phyloP scores from a whole-genome alignment of 2,888 invertebrate genomes.

The Clusia tigrina region DNA sequence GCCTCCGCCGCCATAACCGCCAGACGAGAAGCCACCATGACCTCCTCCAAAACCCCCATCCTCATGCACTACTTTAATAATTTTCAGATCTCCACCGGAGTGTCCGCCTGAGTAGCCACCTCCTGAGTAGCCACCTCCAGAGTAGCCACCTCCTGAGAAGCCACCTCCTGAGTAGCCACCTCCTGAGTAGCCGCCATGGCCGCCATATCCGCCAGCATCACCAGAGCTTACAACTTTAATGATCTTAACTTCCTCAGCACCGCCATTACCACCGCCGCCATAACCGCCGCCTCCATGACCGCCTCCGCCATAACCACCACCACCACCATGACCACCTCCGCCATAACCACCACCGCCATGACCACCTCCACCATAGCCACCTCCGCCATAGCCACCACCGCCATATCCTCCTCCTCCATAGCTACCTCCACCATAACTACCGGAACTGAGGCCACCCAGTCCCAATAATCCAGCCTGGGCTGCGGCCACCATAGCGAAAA shows the following conservation, averaged over 20 bases:
- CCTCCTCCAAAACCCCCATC: background rate
- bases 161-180: slow-evolving; percentile 22
- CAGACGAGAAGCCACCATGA: background rate
- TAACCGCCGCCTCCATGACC: slow-evolving; percentile 24
- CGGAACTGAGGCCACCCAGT: slow-evolving; percentile 21
- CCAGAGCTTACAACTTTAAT: slow-evolving; percentile 35
- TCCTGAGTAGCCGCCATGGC: slow-evolving; percentile 20
- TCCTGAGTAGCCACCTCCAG: slow-evolving; percentile 8
- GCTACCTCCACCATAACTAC: slow-evolving; percentile 16
- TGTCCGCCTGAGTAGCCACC: slow-evolving; percentile 8
- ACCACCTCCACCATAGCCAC: slow-evolving; percentile 8
- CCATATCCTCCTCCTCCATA: background rate
- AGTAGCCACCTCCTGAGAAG: background rate
- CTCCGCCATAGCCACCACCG: background rate
- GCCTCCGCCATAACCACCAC: slow-evolving; percentile 18
- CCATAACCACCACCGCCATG: slow-evolving; percentile 2
- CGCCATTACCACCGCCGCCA: slow-evolving; percentile 21
- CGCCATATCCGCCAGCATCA: slow-evolving; percentile 15
- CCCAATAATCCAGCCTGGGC: slow-evolving; percentile 37
- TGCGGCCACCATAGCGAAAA: slow-evolving; percentile 35
- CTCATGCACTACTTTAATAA: slow-evolving; percentile 4
- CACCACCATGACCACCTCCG: slow-evolving; percentile 21
- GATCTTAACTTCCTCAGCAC: slow-evolving; percentile 26
- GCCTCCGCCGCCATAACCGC: slow-evolving; percentile 19
- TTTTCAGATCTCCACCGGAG: slow-evolving; percentile 11